phyloP scores from a whole-genome alignment of 2,113 vertebrate species.

The Lanius ludovicianus region DNA sequence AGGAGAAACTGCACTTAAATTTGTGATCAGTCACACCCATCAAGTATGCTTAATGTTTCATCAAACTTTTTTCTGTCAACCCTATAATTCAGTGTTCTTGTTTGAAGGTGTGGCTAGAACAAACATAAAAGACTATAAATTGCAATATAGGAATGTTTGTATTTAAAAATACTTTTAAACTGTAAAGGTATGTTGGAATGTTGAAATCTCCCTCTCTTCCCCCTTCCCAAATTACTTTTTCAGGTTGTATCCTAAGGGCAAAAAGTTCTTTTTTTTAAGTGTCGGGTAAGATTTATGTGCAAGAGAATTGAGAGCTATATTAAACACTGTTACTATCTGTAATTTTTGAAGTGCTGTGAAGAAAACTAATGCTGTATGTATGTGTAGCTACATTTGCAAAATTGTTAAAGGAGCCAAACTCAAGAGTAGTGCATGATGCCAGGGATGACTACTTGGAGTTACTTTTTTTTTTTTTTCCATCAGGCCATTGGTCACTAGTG shows the following conservation, averaged over 20 bases:
- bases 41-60: constrained; percentile 41
- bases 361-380: neutral
- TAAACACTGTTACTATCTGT: constrained; percentile 13
- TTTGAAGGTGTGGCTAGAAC: neutral
- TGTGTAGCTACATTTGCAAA: constrained; percentile 8
- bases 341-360: constrained; percentile 29
- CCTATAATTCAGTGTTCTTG: constrained; percentile 22
- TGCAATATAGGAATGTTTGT: neutral
- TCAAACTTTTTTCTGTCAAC: constrained; percentile 3
- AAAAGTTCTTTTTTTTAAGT: neutral
- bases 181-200: neutral
- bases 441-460: neutral
- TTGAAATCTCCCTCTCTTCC: neutral
- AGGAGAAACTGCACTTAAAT: constrained; percentile 67
- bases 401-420: neutral
- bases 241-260: neutral
- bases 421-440: neutral
- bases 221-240: neutral
- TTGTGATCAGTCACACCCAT: constrained; percentile 57
- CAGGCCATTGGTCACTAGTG: neutral
- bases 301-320: constrained; percentile 21
- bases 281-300: constrained; percentile 5
- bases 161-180: neutral
- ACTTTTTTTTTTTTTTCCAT: neutral
- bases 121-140: neutral